phyloP scores from a whole-genome alignment of 1,140 invertebrate genomes.

The Chionoecetes opilio region DNA sequence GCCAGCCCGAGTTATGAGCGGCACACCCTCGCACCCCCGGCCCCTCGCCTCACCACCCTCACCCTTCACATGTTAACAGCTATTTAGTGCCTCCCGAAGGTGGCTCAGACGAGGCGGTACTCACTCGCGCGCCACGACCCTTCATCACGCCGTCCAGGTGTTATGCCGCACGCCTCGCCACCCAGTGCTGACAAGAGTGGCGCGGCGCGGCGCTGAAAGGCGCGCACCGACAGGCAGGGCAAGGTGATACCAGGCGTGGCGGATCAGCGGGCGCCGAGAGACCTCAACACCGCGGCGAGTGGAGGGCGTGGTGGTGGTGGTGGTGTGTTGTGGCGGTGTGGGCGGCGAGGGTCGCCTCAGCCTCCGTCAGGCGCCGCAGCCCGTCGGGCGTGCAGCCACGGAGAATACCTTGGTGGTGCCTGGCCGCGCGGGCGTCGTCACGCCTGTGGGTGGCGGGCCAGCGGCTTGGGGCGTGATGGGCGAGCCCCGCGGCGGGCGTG shows the following conservation, averaged over 20 bases:
- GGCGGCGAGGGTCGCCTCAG: background rate
- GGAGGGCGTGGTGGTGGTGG: background rate
- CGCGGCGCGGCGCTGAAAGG: background rate
- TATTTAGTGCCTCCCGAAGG: conserved; percentile 67
- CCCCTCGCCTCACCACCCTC: background rate
- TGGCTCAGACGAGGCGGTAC: conserved; percentile 5
- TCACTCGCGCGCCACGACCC: background rate
- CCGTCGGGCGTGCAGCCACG: too few relatives aligned
- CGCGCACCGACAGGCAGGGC: background rate
- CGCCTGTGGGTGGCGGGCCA: background rate
- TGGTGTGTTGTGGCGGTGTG: background rate
- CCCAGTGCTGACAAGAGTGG: background rate
- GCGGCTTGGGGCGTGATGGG: conserved; percentile 62
- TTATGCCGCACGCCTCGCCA: background rate
- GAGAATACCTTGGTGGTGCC: too few relatives aligned
- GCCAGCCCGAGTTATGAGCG: conserved; percentile 46
- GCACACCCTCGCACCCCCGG: background rate
- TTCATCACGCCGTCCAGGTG: background rate
- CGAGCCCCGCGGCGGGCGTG: conserved; percentile 64
- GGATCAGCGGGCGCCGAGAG: conserved; percentile 14
- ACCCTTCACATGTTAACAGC: conserved; percentile 38
- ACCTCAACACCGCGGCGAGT: conserved; percentile 37
- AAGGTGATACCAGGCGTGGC: background rate
- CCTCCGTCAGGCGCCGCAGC: background rate
- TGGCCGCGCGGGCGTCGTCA: background rate